Base-by-base conservation (phyloP, 2,797 vertebrate genomes). In the Schizopygopsis pylzovi region DNA sequence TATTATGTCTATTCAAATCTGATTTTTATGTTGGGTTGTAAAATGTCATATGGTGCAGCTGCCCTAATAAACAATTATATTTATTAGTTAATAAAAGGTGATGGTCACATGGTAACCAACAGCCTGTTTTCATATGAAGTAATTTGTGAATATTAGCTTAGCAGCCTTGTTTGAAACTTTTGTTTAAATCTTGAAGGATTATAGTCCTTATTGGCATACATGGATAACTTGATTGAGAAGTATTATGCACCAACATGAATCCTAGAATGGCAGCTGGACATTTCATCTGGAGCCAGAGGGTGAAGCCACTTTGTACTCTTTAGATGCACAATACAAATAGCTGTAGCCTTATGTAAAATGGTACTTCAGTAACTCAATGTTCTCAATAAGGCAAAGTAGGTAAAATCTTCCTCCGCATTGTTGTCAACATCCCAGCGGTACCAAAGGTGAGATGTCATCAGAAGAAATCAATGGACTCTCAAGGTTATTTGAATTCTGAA, bases 401-500 rank as follows among this genome's bases (percentile, higher is more conserved):
- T 63, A 52, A 80, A 47, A 88, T 75, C 76, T 56, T 79, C 76
- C 8, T 72, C 10, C 10, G 15, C 37, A 33, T 43, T 70, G 18
- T 56, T 28, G 45, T 72, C 70, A 79, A 81, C 59, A 70, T 76
- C 81, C 71, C 77, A 28, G 71, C 6, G 70, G 56, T 75, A 52
- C n/a, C 54, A 83, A 83, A 83, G 82, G 82, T 80, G 76, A 80
- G 81, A 75, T 84, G 52, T 63, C 49, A 25, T 65, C 68, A 25
- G n/a, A 63, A 70, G 77, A 70, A 88, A 81, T 88, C 73, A 82
- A 88, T 85, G 65, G 47, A 80, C 75, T 67, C 78, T 88, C 82
- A 86, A 81, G 85, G 82, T 84, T 88, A 86, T 76, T 80, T 83
- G 83, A 75, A 80, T 54, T 78, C 56, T 67, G 84, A 68, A 67